Conservation (phyloP, 2,113 vertebrate genomes). For the Rhea americana region DNA sequence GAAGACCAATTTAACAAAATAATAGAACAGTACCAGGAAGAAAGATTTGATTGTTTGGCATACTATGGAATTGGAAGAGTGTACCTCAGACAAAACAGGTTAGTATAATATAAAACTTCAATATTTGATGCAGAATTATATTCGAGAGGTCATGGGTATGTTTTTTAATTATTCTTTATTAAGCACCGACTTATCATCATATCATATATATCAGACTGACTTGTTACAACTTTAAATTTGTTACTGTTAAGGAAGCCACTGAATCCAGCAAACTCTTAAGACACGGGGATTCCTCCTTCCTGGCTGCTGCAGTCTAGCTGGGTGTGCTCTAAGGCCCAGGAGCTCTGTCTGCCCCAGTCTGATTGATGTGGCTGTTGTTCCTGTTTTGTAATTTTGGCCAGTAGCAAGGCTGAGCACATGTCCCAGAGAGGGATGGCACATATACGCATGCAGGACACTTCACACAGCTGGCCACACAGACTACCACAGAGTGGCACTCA, state of each 20-base stretch:
- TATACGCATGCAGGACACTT: neutral
- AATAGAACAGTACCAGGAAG: slow-evolving; percentile 75
- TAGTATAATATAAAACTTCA: neutral
- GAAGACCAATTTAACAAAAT: slow-evolving; percentile 83
- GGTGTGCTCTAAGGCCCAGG: neutral
- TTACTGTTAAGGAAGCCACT: neutral
- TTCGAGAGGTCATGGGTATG: accelerated
- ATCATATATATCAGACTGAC: neutral
- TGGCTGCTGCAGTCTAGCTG: neutral
- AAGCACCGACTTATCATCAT: too few relatives aligned
- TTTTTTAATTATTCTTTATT: neutral
- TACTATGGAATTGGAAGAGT: slow-evolving; percentile 87
- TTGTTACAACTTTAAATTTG: neutral
- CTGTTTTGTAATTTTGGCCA: neutral
- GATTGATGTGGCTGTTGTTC: accelerated
- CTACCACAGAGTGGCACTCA: neutral
- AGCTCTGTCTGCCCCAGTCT: neutral
- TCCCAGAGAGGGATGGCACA: too few relatives aligned
- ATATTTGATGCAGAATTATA: neutral
- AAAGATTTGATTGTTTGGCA: slow-evolving; percentile 86
- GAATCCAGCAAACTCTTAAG: accelerated
- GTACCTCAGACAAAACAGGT: slow-evolving; percentile 91
- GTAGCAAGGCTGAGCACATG: neutral
- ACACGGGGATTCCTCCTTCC: neutral
- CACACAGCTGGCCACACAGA: neutral